phyloP scores from a whole-genome alignment of 1,140 invertebrate genomes.

The Varroa destructor region DNA sequence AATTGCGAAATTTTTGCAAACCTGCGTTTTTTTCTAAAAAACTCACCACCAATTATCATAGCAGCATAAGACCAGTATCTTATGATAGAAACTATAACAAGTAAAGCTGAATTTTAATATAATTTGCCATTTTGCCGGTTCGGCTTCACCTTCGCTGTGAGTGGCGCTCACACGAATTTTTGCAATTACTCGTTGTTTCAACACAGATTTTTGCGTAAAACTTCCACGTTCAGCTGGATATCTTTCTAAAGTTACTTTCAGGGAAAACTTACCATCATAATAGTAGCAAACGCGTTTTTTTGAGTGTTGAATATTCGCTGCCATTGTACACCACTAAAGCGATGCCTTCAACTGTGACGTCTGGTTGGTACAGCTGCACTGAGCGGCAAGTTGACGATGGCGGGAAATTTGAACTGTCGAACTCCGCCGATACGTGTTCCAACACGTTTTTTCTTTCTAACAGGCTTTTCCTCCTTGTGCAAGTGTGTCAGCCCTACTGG shows the following conservation, averaged over 20 bases:
- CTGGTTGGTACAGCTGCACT: not conserved
- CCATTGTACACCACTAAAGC: constrained; percentile 12
- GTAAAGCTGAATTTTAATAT: too few relatives aligned
- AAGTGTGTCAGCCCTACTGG: not conserved
- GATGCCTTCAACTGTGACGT: constrained; percentile 14
- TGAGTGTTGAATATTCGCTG: constrained; percentile 19
- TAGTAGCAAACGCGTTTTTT: constrained; percentile 94
- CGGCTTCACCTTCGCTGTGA: too few relatives aligned
- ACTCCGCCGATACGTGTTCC: not conserved
- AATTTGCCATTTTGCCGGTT: too few relatives aligned
- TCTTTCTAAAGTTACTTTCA: not conserved
- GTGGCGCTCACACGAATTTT: too few relatives aligned
- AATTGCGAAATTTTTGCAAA: constrained; percentile 19
- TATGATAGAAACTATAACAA: too few relatives aligned
- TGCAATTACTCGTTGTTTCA: too few relatives aligned
- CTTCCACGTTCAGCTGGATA: too few relatives aligned
- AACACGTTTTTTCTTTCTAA: not conserved
- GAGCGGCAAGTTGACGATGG: not conserved
- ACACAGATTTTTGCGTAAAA: too few relatives aligned
- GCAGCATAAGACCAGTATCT: too few relatives aligned
- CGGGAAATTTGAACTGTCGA: too few relatives aligned
- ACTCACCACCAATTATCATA: not conserved
- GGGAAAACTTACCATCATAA: constrained; percentile 75
- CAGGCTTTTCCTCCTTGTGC: not conserved
- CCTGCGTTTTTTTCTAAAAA: not conserved